phyloP scores from a whole-genome alignment of 2,888 invertebrate species.

The Hipparchia sbordonii region DNA sequence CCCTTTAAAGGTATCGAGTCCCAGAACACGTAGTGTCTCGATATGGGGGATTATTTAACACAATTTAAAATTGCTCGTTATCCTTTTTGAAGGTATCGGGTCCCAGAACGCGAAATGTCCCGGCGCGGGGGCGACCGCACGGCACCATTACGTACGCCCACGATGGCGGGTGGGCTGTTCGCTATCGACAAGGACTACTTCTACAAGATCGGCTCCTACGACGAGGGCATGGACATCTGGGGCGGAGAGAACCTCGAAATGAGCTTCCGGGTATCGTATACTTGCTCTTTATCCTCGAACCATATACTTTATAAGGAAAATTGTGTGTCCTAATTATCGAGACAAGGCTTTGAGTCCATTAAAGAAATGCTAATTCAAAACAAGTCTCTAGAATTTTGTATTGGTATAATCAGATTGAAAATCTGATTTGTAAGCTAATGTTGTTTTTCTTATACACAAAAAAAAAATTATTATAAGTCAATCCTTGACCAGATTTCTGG shows the following conservation, averaged over 20 bases:
- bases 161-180: constrained; percentile 98
- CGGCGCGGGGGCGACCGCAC: constrained; percentile 96
- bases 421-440: not conserved
- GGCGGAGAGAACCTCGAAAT: constrained; percentile 98
- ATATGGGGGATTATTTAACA: not conserved
- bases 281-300: not conserved
- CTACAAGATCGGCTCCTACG: constrained; percentile 98
- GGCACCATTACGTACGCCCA: constrained; percentile 95
- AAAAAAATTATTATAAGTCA: not conserved
- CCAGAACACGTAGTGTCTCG: too few relatives aligned
- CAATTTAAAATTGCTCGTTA: not conserved
- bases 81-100: constrained; percentile 90
- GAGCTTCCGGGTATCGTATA: constrained; percentile 92
- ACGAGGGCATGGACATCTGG: constrained; percentile 99
- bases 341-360: not conserved
- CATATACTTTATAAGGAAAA: not conserved
- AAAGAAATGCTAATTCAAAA: not conserved
- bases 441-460: not conserved
- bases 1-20: too few relatives aligned
- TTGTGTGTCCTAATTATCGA: not conserved
- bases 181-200: constrained; percentile 98
- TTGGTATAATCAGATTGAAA: too few relatives aligned
- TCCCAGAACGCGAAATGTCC: constrained; percentile 98
- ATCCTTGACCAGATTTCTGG: not conserved
- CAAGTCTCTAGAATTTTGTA: too few relatives aligned